A percentile compares a stretch with the other conserved stretches of the same genome.
These are phyloP conservation scores for Diabrotica undecimpunctata DNA, from an alignment of 1,140 invertebrate species.

Conservation along the genomic window DNA sequence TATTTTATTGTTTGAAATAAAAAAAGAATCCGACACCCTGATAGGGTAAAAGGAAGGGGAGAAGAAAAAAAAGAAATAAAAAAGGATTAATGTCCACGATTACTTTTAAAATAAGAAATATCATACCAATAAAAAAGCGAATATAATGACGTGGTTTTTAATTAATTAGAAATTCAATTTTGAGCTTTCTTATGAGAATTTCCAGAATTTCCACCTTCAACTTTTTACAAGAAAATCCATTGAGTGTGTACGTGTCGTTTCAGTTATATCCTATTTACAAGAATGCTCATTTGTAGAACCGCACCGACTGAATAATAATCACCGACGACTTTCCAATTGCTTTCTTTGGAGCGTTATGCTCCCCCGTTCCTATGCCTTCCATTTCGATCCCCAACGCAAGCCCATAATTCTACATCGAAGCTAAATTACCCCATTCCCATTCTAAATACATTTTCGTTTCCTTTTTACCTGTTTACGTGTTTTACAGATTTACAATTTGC, in stretches of 20 bases:
- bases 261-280: slow-evolving; percentile 2
- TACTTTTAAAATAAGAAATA: too few relatives aligned
- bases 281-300: neutral
- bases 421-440: neutral
- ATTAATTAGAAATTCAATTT: neutral
- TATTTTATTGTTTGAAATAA: too few relatives aligned
- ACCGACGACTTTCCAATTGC: neutral
- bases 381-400: neutral
- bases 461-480: neutral
- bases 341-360: neutral
- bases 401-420: neutral
- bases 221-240: neutral
- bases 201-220: slow-evolving; percentile 2
- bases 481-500: neutral
- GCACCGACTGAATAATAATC: slow-evolving; percentile 2
- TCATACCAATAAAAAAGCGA: too few relatives aligned
- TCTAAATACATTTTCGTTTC: neutral
- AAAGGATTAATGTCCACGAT: too few relatives aligned
- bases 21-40: too few relatives aligned
- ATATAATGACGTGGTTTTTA: neutral
- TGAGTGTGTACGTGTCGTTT: neutral
- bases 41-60: too few relatives aligned
- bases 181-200: neutral
- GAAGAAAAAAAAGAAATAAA: too few relatives aligned
- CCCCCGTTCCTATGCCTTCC: neutral